A percentile compares a stretch with the other conserved stretches of the same genome.
Conservation (phyloP, 2,797 vertebrate species). For the Bovichtus diacanthus region DNA sequence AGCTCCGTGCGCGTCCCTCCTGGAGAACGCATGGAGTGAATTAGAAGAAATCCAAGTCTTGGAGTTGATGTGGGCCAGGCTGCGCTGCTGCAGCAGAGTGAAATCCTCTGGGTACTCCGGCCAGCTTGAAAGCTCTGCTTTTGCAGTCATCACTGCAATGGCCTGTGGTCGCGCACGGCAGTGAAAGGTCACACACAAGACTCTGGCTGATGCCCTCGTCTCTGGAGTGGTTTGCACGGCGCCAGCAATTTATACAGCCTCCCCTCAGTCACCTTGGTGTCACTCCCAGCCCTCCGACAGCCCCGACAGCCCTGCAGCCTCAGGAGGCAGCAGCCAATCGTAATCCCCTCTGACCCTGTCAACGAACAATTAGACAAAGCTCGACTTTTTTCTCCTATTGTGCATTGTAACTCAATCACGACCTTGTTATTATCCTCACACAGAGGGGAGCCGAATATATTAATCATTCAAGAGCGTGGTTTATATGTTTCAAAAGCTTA, state of each 20-base stretch:
- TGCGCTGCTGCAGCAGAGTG: constrained; percentile 70
- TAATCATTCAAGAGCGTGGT: constrained; percentile 70
- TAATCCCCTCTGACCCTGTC: constrained; percentile 70
- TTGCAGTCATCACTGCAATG: constrained; percentile 76
- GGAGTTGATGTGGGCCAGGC: constrained; percentile 71
- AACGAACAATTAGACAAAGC: constrained; percentile 79
- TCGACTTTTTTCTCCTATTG: constrained; percentile 67
- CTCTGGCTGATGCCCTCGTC: constrained; percentile 29
- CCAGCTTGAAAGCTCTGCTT: constrained; percentile 77
- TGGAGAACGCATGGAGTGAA: constrained; percentile 62
- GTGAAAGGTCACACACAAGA: constrained; percentile 44
- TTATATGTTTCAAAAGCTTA: constrained; percentile 17
- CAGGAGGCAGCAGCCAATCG: constrained; percentile 76
- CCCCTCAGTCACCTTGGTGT: constrained; percentile 71
- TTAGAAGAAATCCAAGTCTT: constrained; percentile 78
- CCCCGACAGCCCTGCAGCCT: constrained; percentile 67
- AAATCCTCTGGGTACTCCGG: constrained; percentile 78
- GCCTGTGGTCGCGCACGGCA: constrained; percentile 26
- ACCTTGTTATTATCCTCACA: constrained; percentile 66
- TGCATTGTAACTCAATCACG: constrained; percentile 82
- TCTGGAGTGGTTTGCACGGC: constrained; percentile 49
- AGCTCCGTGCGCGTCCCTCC: constrained; percentile 62
- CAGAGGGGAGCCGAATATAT: constrained; percentile 56
- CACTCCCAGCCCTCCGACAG: constrained; percentile 68
- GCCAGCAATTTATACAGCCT: constrained; percentile 63